These are phyloP conservation scores for Petrocephalus zakoni DNA, from an alignment of 2,113 vertebrate species.

Conservation along the genomic window DNA sequence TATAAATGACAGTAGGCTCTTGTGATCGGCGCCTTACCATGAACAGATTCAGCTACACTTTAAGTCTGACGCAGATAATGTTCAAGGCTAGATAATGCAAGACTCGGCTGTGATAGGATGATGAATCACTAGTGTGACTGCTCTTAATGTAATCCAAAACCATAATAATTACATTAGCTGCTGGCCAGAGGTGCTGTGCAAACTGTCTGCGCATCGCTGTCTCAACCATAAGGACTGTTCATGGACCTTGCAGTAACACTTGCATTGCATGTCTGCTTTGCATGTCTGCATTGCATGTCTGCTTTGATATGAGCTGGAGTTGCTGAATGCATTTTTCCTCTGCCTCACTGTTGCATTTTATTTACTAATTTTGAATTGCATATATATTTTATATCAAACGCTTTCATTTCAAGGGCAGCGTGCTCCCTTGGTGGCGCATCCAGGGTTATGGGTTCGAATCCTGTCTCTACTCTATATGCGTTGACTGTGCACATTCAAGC, in stretches of 20 bases:
- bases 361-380: not conserved
- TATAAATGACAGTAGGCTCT: not conserved
- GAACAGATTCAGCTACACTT: not conserved
- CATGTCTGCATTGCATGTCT: no score
- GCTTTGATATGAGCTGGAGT: slow-evolving; percentile 28
- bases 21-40: not conserved
- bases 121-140: slow-evolving; percentile 25
- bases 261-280: slow-evolving; percentile 18
- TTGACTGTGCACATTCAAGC: not conserved
- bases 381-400: not conserved
- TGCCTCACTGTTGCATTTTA: not conserved
- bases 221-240: slow-evolving; percentile 28
- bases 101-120: not conserved
- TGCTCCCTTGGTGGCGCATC: not conserved
- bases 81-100: not conserved
- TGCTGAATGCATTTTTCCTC: slow-evolving; percentile 24
- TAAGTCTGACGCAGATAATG: not conserved
- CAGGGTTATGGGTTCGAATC: not conserved
- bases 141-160: slow-evolving; percentile 40
- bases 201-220: slow-evolving; percentile 13
- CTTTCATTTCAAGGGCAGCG: not conserved
- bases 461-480: not conserved
- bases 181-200: slow-evolving; percentile 22
- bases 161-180: slow-evolving; percentile 33
- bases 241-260: slow-evolving; percentile 33